These are phyloP conservation scores for Poeciliopsis presidionis DNA, from an alignment of 2,797 vertebrate genomes.

Conservation along the genomic window DNA sequence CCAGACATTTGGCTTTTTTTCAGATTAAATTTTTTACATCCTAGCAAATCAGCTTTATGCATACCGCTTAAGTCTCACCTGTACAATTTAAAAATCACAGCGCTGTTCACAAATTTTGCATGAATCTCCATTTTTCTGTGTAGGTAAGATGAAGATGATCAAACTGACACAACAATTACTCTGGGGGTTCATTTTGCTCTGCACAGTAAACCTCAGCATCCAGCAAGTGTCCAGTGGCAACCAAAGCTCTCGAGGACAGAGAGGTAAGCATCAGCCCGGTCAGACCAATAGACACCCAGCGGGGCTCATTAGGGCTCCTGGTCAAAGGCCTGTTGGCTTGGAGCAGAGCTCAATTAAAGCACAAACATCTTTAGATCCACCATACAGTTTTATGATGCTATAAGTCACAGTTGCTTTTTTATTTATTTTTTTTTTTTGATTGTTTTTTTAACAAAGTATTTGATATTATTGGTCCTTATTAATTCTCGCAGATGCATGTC, in stretches of 20 bases:
- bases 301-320: slow-evolving; percentile 76
- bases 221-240: slow-evolving; percentile 79
- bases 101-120: background rate
- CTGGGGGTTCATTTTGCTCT: slow-evolving; percentile 67
- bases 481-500: background rate
- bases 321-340: slow-evolving; percentile 55
- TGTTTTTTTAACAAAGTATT: background rate
- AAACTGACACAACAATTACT: slow-evolving; percentile 31
- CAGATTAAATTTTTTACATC: slow-evolving; percentile 30
- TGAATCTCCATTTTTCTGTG: slow-evolving; percentile 16
- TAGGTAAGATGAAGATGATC: slow-evolving; percentile 63
- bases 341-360: slow-evolving; percentile 17
- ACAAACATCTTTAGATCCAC: slow-evolving; percentile 7
- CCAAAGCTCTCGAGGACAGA: slow-evolving; percentile 76
- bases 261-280: slow-evolving; percentile 65
- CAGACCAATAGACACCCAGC: slow-evolving; percentile 51
- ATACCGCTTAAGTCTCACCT: background rate
- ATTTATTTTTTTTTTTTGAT: too few species aligned
- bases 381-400: background rate
- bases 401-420: background rate
- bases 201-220: slow-evolving; percentile 63
- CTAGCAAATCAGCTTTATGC: background rate
- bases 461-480: background rate
- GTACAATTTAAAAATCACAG: background rate
- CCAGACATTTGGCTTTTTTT: background rate